Evolutionary conservation across 64 coral and sea anemone genomes (phyloP).

Genomic region (Stichodactyla helianthus): DNA sequence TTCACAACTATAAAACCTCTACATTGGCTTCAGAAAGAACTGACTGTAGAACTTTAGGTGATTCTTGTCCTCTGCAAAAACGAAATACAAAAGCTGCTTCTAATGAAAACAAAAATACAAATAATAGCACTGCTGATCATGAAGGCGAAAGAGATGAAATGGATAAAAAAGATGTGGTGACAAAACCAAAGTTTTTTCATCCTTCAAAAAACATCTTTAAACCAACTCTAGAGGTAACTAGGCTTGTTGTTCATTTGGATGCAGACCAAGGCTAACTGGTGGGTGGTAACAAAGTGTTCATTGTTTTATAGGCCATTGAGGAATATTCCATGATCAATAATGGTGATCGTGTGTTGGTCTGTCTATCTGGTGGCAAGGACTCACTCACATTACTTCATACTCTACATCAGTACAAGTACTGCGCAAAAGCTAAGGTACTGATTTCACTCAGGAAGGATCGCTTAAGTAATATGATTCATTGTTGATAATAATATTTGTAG

Average conservation of each 20-base stretch:
- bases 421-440: slow-evolving; percentile 75
- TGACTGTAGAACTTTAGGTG: not conserved
- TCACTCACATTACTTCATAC: slow-evolving; percentile 85
- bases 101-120: not conserved
- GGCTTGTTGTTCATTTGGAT: not conserved
- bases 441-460: too few species aligned
- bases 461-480: too few species aligned
- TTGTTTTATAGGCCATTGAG: slow-evolving; percentile 66
- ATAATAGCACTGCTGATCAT: not conserved
- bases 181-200: slow-evolving; percentile 55
- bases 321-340: slow-evolving; percentile 86
- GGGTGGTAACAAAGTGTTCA: not conserved
- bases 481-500: too few species aligned
- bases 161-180: not conserved
- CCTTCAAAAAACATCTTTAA: slow-evolving; percentile 64
- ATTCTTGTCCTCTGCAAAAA: not conserved
- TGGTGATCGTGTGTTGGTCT: slow-evolving; percentile 86
- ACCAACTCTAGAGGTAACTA: slow-evolving; percentile 38
- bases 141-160: not conserved
- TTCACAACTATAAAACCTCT: too few species aligned
- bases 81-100: not conserved
- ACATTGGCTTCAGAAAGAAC: not conserved
- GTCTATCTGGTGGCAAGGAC: slow-evolving; percentile 91
- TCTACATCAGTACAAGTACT: slow-evolving; percentile 83
- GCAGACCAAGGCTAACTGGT: not conserved